phyloP scores from a whole-genome alignment of 2,888 invertebrate genomes.

The Eilema griseolum region DNA sequence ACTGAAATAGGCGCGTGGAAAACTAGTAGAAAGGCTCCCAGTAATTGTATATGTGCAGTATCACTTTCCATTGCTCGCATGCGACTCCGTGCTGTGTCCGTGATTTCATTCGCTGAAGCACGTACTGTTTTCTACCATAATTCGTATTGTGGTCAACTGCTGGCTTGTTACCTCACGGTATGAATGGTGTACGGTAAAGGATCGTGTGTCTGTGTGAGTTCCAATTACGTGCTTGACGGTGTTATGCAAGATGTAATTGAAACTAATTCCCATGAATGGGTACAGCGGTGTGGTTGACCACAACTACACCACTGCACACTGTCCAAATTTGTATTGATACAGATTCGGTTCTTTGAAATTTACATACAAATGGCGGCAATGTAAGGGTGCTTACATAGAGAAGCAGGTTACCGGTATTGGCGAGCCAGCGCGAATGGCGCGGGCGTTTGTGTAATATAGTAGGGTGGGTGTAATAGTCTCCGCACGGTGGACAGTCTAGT shows the following conservation, averaged over 20 bases:
- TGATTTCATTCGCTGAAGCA: conserved; percentile 42
- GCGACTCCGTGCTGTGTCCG: conserved; percentile 21
- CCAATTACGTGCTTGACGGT: not conserved
- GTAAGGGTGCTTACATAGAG: too few species aligned
- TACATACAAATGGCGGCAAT: too few species aligned
- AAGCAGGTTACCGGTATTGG: too few species aligned
- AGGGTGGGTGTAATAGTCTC: too few species aligned
- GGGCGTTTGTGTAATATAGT: too few species aligned
- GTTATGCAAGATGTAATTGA: not conserved
- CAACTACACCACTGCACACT: too few species aligned
- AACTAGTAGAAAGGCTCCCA: conserved; percentile 55
- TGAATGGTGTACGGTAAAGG: conserved; percentile 12
- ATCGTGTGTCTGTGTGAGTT: not conserved
- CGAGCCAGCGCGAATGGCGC: too few species aligned
- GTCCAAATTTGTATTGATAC: too few species aligned
- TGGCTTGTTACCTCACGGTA: not conserved
- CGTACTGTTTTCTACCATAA: conserved; percentile 46
- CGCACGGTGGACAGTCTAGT: too few species aligned
- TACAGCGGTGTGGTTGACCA: not conserved
- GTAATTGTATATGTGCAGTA: conserved; percentile 50
- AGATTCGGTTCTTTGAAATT: too few species aligned
- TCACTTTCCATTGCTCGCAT: conserved; percentile 56
- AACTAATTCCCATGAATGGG: not conserved
- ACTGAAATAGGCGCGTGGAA: conserved; percentile 45
- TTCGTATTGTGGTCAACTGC: conserved; percentile 24